Evolutionary conservation across 2,113 vertebrate species (phyloP), one percentile per base, ranked within the genome.

Genomic region (Anser brachyrhynchus): DNA sequence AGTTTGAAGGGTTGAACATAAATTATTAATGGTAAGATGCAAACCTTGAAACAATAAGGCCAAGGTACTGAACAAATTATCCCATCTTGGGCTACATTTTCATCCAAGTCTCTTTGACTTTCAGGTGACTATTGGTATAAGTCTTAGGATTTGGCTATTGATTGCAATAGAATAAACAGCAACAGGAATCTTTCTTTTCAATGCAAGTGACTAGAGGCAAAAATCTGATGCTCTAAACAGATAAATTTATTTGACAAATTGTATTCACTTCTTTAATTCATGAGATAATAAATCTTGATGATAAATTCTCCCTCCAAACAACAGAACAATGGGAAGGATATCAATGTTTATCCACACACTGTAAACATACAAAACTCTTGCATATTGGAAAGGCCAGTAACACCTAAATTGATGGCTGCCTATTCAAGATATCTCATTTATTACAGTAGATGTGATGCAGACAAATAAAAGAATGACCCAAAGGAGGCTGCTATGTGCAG

Each of bases 401-500:
- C 8, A 28, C 10, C 79, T 67, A 73, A 94, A 96, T 75, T 92
- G 89, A 97, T 90, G 71, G 49, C 16, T 33, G 35, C 46, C 84
- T 77, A 71, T 89, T 81, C 65, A 81, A 75, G 74, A 73, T 22
- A 10, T 6, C 90, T 90, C 92, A 51, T 96, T 91, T 91, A 72
- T 95, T 90, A 93, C 58, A 78, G 4, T 15, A 90, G 77, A 76
- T 13, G 14, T 64, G 83, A 89, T 39, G 43, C 73, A 95, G 95
- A 65, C 35, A 86, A 92, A 93, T 94, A 93, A 93, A 92, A 93
- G 95, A 65, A 43, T 77, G 93, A 91, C 84, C 84, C 70, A 51
- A 88, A 92, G 84, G 73, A 87, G 70, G 43, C 41, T 85, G 46
- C 61, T 81, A 66, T 39, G 33, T 84, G 57, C 76, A 93, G 91